Conservation (phyloP, 2,113 vertebrate genomes). For the Strigops habroptila region DNA sequence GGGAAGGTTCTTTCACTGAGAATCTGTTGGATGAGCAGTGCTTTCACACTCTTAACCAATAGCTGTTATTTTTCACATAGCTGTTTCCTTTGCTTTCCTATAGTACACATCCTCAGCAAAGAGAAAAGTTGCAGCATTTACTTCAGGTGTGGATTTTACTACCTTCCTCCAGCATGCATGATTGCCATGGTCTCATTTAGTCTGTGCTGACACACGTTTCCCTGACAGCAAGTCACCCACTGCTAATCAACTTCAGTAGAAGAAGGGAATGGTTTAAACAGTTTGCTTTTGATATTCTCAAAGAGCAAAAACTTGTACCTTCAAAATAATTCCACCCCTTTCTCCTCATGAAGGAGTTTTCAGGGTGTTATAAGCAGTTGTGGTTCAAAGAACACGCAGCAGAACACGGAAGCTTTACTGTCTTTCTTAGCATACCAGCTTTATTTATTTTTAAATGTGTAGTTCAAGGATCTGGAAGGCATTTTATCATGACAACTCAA, state of each 20-base stretch:
- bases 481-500: neutral
- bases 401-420: neutral
- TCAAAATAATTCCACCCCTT: neutral
- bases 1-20: neutral
- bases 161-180: accelerated
- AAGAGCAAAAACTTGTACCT: neutral
- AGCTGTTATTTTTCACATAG: neutral
- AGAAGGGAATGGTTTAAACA: neutral
- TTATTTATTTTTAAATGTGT: neutral
- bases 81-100: neutral
- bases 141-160: neutral
- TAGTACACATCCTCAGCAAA: neutral
- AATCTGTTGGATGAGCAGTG: neutral
- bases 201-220: neutral
- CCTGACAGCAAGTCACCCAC: neutral
- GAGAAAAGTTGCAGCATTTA: neutral
- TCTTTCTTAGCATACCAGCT: neutral
- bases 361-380: neutral
- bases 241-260: neutral
- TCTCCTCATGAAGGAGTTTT: neutral
- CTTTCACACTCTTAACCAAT: accelerated
- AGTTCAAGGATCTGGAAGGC: neutral
- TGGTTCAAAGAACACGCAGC: neutral
- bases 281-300: neutral
- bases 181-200: neutral